These are phyloP conservation scores for Spicauda simplicius DNA, from an alignment of 2,888 invertebrate species.

Conservation along the genomic window DNA sequence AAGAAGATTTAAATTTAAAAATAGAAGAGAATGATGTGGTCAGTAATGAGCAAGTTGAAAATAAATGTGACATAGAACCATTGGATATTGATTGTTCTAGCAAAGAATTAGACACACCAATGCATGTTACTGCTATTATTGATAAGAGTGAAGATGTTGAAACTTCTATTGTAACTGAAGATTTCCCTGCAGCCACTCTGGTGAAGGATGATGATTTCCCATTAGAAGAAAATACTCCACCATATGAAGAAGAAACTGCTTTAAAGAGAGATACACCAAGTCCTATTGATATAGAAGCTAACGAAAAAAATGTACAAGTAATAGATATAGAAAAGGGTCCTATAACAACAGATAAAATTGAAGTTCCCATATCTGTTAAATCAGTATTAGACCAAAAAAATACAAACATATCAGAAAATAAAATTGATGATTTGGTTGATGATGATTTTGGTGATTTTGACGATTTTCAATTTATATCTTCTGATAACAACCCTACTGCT, in stretches of 20 bases:
- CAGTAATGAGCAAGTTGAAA: constrained; percentile 34
- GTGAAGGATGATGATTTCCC: constrained; percentile 7
- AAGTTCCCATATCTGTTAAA: constrained; percentile 19
- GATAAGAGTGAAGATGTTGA: constrained; percentile 12
- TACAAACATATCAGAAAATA: constrained; percentile 45
- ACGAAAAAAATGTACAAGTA: constrained; percentile 37
- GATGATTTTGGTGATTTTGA: constrained; percentile 78
- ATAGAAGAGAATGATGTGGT: constrained; percentile 38
- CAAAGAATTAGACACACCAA: constrained; percentile 10
- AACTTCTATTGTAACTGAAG: constrained; percentile 1
- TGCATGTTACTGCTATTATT: background rate
- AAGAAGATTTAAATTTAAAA: constrained; percentile 47
- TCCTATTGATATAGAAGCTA: constrained; percentile 30
- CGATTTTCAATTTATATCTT: constrained; percentile 73
- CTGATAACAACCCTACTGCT: constrained; percentile 11
- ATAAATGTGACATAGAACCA: constrained; percentile 30
- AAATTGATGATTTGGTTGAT: constrained; percentile 44
- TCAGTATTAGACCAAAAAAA: constrained; percentile 27
- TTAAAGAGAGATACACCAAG: constrained; percentile 5
- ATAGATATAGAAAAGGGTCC: constrained; percentile 17
- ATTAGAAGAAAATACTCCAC: constrained; percentile 10
- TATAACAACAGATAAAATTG: constrained; percentile 21
- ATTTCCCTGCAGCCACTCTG: background rate
- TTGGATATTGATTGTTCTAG: constrained; percentile 1
- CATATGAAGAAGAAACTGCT: constrained; percentile 1